Base-by-base conservation (phyloP, 2,113 vertebrate species). In the Mellivora capensis region DNA sequence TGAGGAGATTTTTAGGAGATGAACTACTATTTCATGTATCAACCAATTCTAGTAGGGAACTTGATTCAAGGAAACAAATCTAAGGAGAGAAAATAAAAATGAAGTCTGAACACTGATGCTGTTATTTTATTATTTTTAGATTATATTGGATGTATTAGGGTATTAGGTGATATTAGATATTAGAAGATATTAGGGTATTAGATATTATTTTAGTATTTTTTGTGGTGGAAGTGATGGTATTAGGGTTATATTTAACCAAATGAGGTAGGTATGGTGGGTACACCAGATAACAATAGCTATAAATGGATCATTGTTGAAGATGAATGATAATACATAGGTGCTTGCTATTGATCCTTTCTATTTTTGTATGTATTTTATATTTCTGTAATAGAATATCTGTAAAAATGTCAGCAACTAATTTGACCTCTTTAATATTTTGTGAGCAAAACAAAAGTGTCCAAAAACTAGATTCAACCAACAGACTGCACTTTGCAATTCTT, bases 61-160 rank as follows among this genome's bases (percentile, higher is more conserved):
- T 49, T 77, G 59, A 85, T 95, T 95, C 62, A 87, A 49, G 71
- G 47, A 84, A 87, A 14, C 18, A 96, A 90, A 72, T 77, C 29
- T 29, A 85, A 71, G 54, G 5, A 64, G 42, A 72, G 4, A 52
- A 76, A 77, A 82, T 29, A 29, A 18, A n/a, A 80, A 39, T 14
- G 15, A 76, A 79, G 71, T 87, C 6, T 11, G 2, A 81, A 81
- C 59, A 47, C 6, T 79, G 34, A 47, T 29, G 29, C 59, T 47
- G n/a, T 25, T 18, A 23, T 69, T 67, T 29, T 87, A 8, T 61
- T 61, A 27, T 27, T 27, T 59, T 59, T 59, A 59, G 57, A 25
- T 59, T 23, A 59, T 59, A 59, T 59, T 59, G 8, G 8, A 9
- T 59, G 8, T 25, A 59, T 59, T 59, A 59, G 57, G 57, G 8